Percentiles rank a stretch among this genome's conserved stretches.
phyloP scores from a whole-genome alignment of 2,888 invertebrate genomes.

The Lithophane socia region DNA sequence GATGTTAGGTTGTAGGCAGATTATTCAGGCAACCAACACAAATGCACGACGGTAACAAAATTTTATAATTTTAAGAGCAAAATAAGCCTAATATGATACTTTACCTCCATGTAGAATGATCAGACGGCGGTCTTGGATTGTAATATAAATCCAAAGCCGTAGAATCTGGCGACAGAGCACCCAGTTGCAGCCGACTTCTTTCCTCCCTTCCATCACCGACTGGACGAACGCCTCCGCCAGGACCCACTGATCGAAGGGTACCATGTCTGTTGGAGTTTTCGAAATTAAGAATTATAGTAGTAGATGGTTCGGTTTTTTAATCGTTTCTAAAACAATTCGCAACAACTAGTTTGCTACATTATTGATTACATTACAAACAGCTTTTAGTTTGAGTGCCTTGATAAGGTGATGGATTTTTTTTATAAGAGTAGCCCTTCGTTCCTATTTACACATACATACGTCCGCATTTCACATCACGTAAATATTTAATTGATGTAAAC shows the following conservation, averaged over 20 bases:
- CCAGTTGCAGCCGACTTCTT: conserved; percentile 93
- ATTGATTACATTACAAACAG: background rate
- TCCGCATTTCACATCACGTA: background rate
- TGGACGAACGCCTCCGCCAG: conserved; percentile 91
- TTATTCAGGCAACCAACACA: background rate
- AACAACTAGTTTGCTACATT: background rate
- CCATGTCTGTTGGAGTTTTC: conserved; percentile 81
- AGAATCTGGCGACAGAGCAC: conserved; percentile 93
- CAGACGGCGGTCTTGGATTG: conserved; percentile 93
- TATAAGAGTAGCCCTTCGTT: background rate
- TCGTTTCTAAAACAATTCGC: background rate
- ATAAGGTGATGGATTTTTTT: too few species aligned
- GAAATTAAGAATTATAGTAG: too few species aligned
- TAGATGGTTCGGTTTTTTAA: background rate
- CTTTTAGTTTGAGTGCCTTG: background rate
- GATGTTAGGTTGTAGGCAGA: background rate
- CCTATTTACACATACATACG: background rate
- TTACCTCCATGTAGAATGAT: conserved; percentile 90
- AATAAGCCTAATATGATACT: background rate
- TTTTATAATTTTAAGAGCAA: background rate
- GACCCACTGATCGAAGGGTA: conserved; percentile 83
- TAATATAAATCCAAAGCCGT: conserved; percentile 94
- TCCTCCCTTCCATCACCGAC: conserved; percentile 95
- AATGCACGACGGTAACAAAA: background rate
- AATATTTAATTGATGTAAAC: background rate